Evolutionary conservation across 2,797 vertebrate species (phyloP).

Genomic region (Hylomyscus alleni): DNA sequence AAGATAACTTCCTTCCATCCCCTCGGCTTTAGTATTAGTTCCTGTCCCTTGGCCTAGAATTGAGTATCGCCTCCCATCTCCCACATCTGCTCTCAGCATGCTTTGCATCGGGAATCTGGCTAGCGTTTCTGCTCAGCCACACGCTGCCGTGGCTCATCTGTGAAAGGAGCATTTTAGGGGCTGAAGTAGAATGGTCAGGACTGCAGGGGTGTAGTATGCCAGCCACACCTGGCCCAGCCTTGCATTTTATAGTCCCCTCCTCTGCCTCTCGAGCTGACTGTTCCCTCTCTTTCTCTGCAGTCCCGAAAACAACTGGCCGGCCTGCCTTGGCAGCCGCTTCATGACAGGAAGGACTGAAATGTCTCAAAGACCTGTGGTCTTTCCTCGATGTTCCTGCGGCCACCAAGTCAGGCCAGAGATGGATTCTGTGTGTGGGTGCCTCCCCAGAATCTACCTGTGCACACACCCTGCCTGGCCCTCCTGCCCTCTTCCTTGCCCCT

Average conservation of each 20-base stretch:
- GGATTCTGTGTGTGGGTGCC: not conserved
- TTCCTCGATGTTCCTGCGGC: constrained; percentile 65
- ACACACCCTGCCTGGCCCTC: not conserved
- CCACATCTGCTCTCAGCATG: too few species aligned
- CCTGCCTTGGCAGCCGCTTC: constrained; percentile 54
- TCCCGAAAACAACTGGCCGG: constrained; percentile 41
- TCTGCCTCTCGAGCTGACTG: not conserved
- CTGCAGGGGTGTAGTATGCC: not conserved
- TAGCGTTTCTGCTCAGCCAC: not conserved
- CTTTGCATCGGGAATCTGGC: accelerated
- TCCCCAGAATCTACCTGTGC: too few species aligned
- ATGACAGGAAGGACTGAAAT: constrained; percentile 81
- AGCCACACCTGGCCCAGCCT: not conserved
- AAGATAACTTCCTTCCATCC: not conserved
- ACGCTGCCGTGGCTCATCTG: not conserved
- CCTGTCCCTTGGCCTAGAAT: not conserved
- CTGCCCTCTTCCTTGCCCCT: accelerated
- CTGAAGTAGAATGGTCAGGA: not conserved
- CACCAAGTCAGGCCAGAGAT: not conserved
- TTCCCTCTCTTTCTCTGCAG: constrained; percentile 40
- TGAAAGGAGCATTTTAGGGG: not conserved
- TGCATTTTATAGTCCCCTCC: accelerated
- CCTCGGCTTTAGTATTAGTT: not conserved
- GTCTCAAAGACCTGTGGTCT: constrained; percentile 62
- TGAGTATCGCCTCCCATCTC: not conserved